These are phyloP conservation scores for Allacma fusca DNA, from an alignment of 2,888 invertebrate species.

Conservation along the genomic window DNA sequence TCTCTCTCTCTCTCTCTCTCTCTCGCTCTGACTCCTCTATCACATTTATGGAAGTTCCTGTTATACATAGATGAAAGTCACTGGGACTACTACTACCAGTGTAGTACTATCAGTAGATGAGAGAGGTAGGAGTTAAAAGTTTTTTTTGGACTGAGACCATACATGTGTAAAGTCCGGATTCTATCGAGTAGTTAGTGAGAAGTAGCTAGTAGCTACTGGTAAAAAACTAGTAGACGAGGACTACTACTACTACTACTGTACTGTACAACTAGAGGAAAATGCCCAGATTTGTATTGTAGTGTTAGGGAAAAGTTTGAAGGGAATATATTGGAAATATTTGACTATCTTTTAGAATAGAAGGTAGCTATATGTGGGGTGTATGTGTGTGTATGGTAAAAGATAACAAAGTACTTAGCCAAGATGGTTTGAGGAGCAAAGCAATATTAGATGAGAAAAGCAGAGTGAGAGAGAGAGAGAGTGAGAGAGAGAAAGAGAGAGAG, in stretches of 20 bases:
- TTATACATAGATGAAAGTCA: neutral
- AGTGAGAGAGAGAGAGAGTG: conserved; percentile 35
- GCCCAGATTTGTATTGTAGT: conserved; percentile 29
- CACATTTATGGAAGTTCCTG: neutral
- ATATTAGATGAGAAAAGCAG: conserved; percentile 39
- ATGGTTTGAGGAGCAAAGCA: conserved; percentile 38
- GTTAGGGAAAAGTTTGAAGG: neutral
- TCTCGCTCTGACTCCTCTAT: neutral
- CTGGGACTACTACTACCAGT: no score
- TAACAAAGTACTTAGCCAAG: conserved; percentile 51
- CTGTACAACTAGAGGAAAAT: conserved; percentile 8
- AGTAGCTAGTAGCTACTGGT: no score
- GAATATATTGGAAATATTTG: conserved; percentile 6
- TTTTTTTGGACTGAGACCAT: no score
- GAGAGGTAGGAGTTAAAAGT: neutral
- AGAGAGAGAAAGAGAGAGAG: conserved; percentile 37
- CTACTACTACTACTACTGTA: neutral
- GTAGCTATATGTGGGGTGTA: neutral
- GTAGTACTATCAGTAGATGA: neutral
- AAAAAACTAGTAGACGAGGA: neutral
- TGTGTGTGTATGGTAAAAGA: conserved; percentile 47
- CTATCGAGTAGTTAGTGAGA: neutral
- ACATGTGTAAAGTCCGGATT: neutral
- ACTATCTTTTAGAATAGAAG: neutral
- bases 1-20: neutral